Conservation (phyloP, 2,888 invertebrate genomes). For the Netelia inedita region DNA sequence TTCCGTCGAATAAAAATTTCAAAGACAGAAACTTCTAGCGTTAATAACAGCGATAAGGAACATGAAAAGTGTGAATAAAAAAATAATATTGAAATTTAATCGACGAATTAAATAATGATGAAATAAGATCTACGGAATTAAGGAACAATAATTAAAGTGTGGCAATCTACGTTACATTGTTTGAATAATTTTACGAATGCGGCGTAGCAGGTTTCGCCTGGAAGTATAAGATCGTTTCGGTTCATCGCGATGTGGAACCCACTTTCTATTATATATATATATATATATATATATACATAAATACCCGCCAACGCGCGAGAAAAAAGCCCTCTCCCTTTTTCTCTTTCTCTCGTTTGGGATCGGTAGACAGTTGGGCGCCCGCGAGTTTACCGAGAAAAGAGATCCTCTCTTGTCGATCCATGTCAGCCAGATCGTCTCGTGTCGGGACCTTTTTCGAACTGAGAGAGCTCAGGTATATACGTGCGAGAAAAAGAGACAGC, state of each 20-base stretch:
- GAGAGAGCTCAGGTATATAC: constrained; percentile 41
- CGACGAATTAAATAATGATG: not conserved
- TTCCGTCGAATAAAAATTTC: too few species aligned
- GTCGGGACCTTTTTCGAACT: constrained; percentile 60
- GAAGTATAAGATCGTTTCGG: constrained; percentile 6
- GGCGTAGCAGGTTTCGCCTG: constrained; percentile 8
- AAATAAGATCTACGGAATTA: not conserved
- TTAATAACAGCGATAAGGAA: not conserved
- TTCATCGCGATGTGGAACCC: constrained; percentile 42
- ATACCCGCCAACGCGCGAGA: constrained; percentile 58
- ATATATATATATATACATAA: constrained; percentile 32
- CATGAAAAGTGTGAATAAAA: not conserved
- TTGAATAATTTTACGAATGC: constrained; percentile 14
- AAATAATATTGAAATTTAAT: not conserved
- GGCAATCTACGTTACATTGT: not conserved
- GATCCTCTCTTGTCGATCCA: constrained; percentile 61
- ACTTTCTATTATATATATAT: not conserved
- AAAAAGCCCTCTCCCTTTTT: constrained; percentile 30
- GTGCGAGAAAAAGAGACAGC: constrained; percentile 8
- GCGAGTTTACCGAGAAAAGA: constrained; percentile 73
- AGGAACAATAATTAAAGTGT: not conserved
- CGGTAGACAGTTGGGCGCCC: constrained; percentile 82
- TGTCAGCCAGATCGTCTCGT: constrained; percentile 64
- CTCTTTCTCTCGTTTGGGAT: constrained; percentile 59
- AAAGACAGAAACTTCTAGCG: too few species aligned